These are phyloP conservation scores for Equus quagga DNA, from an alignment of 2,113 vertebrate species.

Conservation along the genomic window DNA sequence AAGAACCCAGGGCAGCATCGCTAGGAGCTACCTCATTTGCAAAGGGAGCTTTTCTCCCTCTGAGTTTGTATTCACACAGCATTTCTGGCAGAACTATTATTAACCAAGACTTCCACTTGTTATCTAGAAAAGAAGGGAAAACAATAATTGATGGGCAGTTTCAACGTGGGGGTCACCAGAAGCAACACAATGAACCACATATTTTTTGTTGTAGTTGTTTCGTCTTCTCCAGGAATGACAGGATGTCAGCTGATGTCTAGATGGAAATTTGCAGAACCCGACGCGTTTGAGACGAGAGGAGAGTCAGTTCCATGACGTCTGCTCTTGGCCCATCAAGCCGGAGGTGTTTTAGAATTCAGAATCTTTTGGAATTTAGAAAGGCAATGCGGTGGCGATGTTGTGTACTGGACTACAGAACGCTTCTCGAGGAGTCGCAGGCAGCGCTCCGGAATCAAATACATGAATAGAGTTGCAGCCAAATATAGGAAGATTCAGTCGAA, in stretches of 20 bases:
- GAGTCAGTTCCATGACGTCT: fast-evolving
- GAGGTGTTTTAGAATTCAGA: not conserved
- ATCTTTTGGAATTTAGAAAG: not conserved
- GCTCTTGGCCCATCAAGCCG: fast-evolving
- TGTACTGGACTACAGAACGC: no score
- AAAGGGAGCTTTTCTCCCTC: no score
- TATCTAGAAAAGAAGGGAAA: not conserved
- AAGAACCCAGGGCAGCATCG: fast-evolving
- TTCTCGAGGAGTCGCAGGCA: not conserved
- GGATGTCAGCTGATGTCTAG: not conserved
- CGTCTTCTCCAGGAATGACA: not conserved
- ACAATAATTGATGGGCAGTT: not conserved
- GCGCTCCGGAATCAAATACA: fast-evolving
- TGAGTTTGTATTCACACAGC: not conserved
- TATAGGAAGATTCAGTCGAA: fast-evolving
- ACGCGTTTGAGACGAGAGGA: not conserved
- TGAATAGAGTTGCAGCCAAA: not conserved
- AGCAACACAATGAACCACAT: fast-evolving
- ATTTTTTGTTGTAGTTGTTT: not conserved
- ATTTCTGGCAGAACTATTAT: not conserved
- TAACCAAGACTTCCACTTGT: not conserved
- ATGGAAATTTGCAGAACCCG: not conserved
- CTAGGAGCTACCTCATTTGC: not conserved
- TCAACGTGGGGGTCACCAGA: not conserved
- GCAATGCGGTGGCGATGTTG: fast-evolving